phyloP scores from a whole-genome alignment of 2,888 invertebrate species.

The Rugalucina vietnamica region DNA sequence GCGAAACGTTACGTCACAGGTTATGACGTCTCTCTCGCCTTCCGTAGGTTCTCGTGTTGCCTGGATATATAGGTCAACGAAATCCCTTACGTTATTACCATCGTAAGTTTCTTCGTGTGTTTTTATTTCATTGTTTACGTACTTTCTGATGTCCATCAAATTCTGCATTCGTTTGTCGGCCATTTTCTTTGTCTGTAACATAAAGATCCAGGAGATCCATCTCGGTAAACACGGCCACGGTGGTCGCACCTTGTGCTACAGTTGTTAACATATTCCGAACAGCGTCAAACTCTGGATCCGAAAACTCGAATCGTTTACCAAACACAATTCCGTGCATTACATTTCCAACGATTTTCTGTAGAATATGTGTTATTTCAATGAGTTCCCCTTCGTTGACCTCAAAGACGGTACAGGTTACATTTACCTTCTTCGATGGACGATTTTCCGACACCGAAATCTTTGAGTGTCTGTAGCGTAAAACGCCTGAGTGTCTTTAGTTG shows the following conservation, averaged over 20 bases:
- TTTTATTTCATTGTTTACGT: not conserved
- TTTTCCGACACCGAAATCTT: not conserved
- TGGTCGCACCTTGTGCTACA: not conserved
- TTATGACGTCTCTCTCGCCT: no score
- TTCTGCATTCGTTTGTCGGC: not conserved
- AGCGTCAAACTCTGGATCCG: not conserved
- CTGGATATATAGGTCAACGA: not conserved
- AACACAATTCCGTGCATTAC: not conserved
- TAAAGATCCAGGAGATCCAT: not conserved
- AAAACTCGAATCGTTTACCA: not conserved
- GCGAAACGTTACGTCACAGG: no score
- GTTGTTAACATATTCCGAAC: not conserved
- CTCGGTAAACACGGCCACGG: not conserved
- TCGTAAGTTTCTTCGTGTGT: not conserved
- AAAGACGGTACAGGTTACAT: not conserved
- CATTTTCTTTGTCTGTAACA: not conserved
- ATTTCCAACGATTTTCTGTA: not conserved
- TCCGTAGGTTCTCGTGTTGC: not conserved
- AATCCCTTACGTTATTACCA: not conserved
- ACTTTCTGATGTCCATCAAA: not conserved
- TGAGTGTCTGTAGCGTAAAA: not conserved
- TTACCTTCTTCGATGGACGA: not conserved
- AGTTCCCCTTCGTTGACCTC: not conserved
- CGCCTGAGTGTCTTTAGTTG: not conserved
- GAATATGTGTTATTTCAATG: not conserved